Base-by-base conservation (phyloP, 2,113 vertebrate genomes). In the Pyxicephalus adspersus region DNA sequence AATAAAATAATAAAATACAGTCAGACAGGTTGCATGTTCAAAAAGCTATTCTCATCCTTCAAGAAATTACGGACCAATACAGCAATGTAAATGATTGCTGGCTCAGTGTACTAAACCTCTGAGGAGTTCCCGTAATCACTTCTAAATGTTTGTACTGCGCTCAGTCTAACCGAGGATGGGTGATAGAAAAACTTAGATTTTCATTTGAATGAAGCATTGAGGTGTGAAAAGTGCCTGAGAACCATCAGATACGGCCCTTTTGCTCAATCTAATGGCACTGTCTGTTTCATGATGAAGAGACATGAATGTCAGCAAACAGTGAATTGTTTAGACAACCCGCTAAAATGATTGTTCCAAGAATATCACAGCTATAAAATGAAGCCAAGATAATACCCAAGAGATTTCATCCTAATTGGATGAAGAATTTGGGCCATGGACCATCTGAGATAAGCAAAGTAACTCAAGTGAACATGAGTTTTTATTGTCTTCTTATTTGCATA, bases 281-380 rank as follows among this genome's bases (percentile, higher is more conserved):
- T 84, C 85, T 87, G 85, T 85, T 86, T 88, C 3, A 67, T 89
- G 89, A 90, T 92, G 83, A 87, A 88, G 90, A 92, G 83, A 86
- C 79, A 63, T 86, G 89, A 91, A 92, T 91, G 90, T 90, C 90
- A 93, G 52, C 84, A 87, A 87, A 86, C 87, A 87, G 85, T 83
- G 86, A 86, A 89, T 89, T 91, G 86, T 91, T 91, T 90, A 88
- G 89, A 90, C 86, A 89, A 86, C 45, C 82, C 83, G 81, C 74
- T 83, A 38, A 83, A 81, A 85, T 87, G 84, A 86, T 86, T 87
- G 78, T 83, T 87, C 83, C 89, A 87, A 84, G 88, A 89, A 81
- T 85, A 89, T 84, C 80, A 83, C 86, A 88, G 77, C 84, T 88
- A 84, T 87, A 89, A 89, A 87, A 89, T 83, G 83, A 9, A 86